These are phyloP conservation scores for Trichomalopsis sarcophagae DNA, from an alignment of 1,140 invertebrate species.

Conservation along the genomic window DNA sequence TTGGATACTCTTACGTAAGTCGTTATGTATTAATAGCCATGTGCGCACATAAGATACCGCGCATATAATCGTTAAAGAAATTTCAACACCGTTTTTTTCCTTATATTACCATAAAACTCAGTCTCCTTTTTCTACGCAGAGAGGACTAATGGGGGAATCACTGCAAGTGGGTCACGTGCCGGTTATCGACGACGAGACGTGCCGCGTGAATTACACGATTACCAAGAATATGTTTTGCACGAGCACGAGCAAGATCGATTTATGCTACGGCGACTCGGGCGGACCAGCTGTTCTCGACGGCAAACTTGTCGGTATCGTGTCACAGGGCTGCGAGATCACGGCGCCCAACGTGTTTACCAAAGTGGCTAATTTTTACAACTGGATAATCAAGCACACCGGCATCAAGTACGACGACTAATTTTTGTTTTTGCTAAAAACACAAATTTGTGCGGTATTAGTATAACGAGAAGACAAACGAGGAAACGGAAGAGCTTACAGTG, in stretches of 20 bases:
- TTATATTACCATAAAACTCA: no score
- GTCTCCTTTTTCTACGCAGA: not conserved
- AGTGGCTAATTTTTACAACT: slow-evolving; percentile 28
- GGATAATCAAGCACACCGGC: not conserved
- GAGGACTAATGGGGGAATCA: not conserved
- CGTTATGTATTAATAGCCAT: not conserved
- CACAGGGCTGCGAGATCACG: slow-evolving; percentile 27
- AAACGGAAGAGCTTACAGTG: no score
- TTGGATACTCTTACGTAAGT: slow-evolving; percentile 22
- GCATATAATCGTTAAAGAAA: not conserved
- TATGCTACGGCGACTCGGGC: slow-evolving; percentile 33
- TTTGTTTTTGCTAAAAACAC: not conserved
- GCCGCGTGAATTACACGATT: not conserved
- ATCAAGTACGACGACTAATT: slow-evolving; percentile 5
- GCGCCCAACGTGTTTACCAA: slow-evolving; percentile 12
- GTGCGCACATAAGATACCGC: not conserved
- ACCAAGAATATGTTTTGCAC: slow-evolving; percentile 16
- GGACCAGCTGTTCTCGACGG: slow-evolving; percentile 9
- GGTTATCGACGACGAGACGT: not conserved
- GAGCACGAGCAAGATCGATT: not conserved
- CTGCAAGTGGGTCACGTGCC: not conserved
- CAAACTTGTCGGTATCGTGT: slow-evolving; percentile 11
- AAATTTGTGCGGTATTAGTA: no score
- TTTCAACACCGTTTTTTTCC: not conserved
- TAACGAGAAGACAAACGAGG: no score